Conservation (phyloP, 2,888 invertebrate species). For the Hyppa rectilinea region DNA sequence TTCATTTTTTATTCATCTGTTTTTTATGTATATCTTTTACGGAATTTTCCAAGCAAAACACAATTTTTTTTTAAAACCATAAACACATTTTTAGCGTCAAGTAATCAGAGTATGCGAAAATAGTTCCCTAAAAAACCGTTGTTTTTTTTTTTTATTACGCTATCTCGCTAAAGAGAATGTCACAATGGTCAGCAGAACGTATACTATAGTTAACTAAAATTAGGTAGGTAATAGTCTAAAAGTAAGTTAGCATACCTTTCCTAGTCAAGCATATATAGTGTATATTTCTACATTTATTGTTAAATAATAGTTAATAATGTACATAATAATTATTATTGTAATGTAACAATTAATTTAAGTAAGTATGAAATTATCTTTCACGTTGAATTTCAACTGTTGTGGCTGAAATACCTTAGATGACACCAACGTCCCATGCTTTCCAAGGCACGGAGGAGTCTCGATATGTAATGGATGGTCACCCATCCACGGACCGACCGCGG, state of each 20-base stretch:
- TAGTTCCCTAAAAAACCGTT: neutral
- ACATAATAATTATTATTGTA: constrained; percentile 53
- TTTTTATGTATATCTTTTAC: neutral
- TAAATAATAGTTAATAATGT: constrained; percentile 60
- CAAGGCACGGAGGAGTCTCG: too few species aligned
- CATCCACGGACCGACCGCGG: too few species aligned
- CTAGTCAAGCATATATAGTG: constrained; percentile 67
- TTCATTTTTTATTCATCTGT: constrained; percentile 74
- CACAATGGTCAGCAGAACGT: constrained; percentile 25
- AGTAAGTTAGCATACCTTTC: constrained; percentile 52
- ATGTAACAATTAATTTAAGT: constrained; percentile 50
- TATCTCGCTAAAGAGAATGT: neutral
- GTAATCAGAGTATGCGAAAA: neutral
- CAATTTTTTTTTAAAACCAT: neutral
- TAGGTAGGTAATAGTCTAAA: constrained; percentile 44
- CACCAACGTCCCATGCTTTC: too few species aligned
- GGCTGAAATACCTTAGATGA: neutral
- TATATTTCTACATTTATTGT: constrained; percentile 64
- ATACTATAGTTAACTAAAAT: constrained; percentile 59
- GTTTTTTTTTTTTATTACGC: constrained; percentile 12
- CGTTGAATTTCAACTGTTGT: neutral
- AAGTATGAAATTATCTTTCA: neutral
- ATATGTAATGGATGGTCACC: too few species aligned
- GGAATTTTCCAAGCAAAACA: neutral
- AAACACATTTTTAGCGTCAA: neutral